Evolutionary conservation across 2,113 vertebrate species (phyloP).

Genomic region (Scartelaos histophorus): DNA sequence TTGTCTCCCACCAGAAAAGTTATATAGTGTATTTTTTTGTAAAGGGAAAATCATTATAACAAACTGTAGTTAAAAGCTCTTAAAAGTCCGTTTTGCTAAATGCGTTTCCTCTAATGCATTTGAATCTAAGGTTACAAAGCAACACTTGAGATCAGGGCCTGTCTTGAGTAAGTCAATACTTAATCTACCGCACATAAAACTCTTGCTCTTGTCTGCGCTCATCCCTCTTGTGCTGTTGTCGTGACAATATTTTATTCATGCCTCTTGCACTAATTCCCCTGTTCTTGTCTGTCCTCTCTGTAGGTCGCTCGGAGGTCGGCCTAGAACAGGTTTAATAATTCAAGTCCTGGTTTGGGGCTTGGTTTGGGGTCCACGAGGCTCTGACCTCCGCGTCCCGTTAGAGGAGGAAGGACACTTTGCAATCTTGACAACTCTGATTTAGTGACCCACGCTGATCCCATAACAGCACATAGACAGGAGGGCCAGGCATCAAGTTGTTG

Average conservation of each 20-base stretch:
- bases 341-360: not conserved
- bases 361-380: not conserved
- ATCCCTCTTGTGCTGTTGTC: not conserved
- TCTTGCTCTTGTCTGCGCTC: not conserved
- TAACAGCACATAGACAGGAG: not conserved
- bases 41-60: too few relatives aligned
- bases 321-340: not conserved
- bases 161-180: not conserved
- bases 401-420: constrained; percentile 1
- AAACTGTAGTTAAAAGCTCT: too few relatives aligned
- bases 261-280: not conserved
- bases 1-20: too few relatives aligned
- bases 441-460: not conserved
- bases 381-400: not conserved
- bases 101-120: not conserved
- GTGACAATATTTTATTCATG: not conserved
- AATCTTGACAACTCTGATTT: not conserved
- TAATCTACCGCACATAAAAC: not conserved
- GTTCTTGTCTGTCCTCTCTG: not conserved
- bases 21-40: too few relatives aligned
- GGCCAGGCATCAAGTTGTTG: not conserved
- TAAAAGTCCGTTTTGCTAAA: too few relatives aligned
- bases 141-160: not conserved
- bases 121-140: not conserved
- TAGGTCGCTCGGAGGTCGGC: not conserved